Base-by-base conservation (phyloP, 2,888 invertebrate species). In the Synanthedon vespiformis region DNA sequence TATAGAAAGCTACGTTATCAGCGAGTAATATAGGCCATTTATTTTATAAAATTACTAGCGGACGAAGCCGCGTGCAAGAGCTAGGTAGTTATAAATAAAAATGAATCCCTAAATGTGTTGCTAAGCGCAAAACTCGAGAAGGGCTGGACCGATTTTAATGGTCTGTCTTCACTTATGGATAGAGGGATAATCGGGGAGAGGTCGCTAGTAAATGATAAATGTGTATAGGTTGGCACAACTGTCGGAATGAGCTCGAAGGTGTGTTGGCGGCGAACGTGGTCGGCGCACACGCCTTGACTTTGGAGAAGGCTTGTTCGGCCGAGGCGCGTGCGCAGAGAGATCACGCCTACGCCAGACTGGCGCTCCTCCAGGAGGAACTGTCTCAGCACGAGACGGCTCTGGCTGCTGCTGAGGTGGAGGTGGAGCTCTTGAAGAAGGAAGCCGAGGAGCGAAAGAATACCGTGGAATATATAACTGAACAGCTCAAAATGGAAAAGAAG, bases 181-280 rank as follows among this genome's bases (percentile, higher is more conserved):
- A n/a, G n/a, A n/a, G n/a, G n/a, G n/a, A n/a, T n/a, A n/a, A n/a
- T n/a, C n/a, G n/a, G n/a, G n/a, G n/a, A n/a, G n/a, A n/a, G n/a
- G n/a, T n/a, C n/a, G n/a, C 27, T 27, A 27, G 27, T 27, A 27
- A 1, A 5, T 4, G 6, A 27, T 27, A 27, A 44, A 44, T 44
- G 6, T 44, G 3, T 54, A n/a, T n/a, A 85, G 84, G 78, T 0
- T 82, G 81, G 80, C 77, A 77, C 14, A 85, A 85, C 70, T 72
- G 77, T 52, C 84, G 83, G 62, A 83, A 83, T 66, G 86, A 85
- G 68, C 13, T 80, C 68, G 82, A 82, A 5, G 67, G 70, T 5
- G 69, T 58, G 50, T 74, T 74, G 51, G 76, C 72, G 2, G 67
- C 74, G 2, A 63, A 59, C 14, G 68, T 70, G 2, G 61, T 59